Base-by-base conservation (phyloP, 2,888 invertebrate species). In the Bugula neritina region DNA sequence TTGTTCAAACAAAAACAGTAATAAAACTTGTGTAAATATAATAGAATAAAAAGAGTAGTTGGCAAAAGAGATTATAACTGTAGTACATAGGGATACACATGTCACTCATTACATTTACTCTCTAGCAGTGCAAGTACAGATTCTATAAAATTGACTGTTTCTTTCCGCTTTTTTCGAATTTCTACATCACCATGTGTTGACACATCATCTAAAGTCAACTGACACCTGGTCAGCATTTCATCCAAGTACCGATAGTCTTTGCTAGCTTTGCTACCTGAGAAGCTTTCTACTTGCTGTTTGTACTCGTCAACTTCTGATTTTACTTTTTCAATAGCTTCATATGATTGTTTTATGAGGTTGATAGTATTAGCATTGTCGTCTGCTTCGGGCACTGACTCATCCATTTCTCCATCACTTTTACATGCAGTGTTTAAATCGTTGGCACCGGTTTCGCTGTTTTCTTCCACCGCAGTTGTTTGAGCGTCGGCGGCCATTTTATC, bases 151-250 rank as follows among this genome's bases (percentile, higher is more conserved):
- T 63, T 63, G 27, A 63, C 63, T 13, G 63, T 63, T 31, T 63
- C 63, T 27, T 63, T 63, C 31, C 63, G 29, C 10, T 34, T 63
- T n/a, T 31, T 63, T 63, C 63, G 27, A 31, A 63, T 27, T 5
- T 63, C 63, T 13, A 63, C 3, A 31, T 63, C 34, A 13, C 63
- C 63, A 31, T 13, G n/a, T 17, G 63, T 63, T 31, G 21, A 13
- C 10, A 63, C 34, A n/a, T 63, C 63, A 31, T 63, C 63, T 34
- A 63, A 31, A 21, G 21, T n/a, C 3, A 63, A 31, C 27, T 63
- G 63, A 63, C 63, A 63, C 17, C 63, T 27, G 10, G 63, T 63
- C 63, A 63, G 31, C 63, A 63, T 63, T 63, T 63, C 63, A 17
- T 63, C 63, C n/a, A 63, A 34, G 34, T 63, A 63, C 17, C 63